Evolutionary conservation across 1,140 invertebrate species (phyloP).

Genomic region (Cataglyphis hispanica): DNA sequence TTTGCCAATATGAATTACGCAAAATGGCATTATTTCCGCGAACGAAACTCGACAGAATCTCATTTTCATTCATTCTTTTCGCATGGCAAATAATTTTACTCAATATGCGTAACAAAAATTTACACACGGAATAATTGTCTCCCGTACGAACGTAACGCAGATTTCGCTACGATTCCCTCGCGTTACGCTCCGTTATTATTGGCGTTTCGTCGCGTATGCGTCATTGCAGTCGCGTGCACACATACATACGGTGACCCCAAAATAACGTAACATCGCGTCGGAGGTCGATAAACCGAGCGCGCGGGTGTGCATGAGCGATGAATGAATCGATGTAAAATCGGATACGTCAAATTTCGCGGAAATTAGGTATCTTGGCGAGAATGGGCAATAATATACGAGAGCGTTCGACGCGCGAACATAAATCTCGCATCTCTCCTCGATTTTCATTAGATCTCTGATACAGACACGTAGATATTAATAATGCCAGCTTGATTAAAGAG

Average conservation of each 20-base stretch:
- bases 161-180: background rate
- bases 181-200: slow-evolving; percentile 22
- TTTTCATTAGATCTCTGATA: slow-evolving; percentile 22
- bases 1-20: slow-evolving; percentile 33
- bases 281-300: slow-evolving; percentile 42
- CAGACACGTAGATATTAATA: slow-evolving; percentile 15
- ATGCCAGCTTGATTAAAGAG: slow-evolving; percentile 45
- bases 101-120: slow-evolving; percentile 43
- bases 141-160: background rate
- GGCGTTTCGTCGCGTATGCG: slow-evolving; percentile 25
- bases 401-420: background rate
- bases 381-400: background rate
- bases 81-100: background rate
- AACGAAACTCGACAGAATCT: background rate
- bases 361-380: slow-evolving; percentile 26
- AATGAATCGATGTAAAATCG: background rate
- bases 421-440: background rate
- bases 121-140: background rate
- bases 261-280: slow-evolving; percentile 26
- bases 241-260: slow-evolving; percentile 5
- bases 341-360: background rate
- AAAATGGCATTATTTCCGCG: background rate
- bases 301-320: background rate
- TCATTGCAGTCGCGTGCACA: slow-evolving; percentile 36
- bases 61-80: background rate